phyloP scores from a whole-genome alignment of 2,113 vertebrate genomes.

The human (Homo sapiens) region GRCh38 chr2:231129501-231130000 shows the following conservation, averaged over 20 bases:
- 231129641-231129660: not conserved
- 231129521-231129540: slow-evolving; percentile 10
- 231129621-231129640: not conserved
- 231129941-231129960: too few relatives aligned
- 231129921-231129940: too few relatives aligned
- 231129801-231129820: not conserved
- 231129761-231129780: slow-evolving; percentile 11
- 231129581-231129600: not conserved
- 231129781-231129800: not conserved
- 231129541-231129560: not conserved
- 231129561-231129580: too few relatives aligned
- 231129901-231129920: too few relatives aligned
- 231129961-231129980: too few relatives aligned
- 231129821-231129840: not conserved
- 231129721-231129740: not conserved
- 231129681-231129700: not conserved
- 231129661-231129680: not conserved
- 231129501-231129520: not conserved
- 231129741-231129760: not conserved
- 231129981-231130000: too few relatives aligned
- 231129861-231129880: too few relatives aligned
- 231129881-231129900: too few relatives aligned
- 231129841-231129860: not conserved
- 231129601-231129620: not conserved
- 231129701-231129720: not conserved